Evolutionary conservation across 2,113 vertebrate species (phyloP).

Genomic region (Gorilla gorilla): DNA sequence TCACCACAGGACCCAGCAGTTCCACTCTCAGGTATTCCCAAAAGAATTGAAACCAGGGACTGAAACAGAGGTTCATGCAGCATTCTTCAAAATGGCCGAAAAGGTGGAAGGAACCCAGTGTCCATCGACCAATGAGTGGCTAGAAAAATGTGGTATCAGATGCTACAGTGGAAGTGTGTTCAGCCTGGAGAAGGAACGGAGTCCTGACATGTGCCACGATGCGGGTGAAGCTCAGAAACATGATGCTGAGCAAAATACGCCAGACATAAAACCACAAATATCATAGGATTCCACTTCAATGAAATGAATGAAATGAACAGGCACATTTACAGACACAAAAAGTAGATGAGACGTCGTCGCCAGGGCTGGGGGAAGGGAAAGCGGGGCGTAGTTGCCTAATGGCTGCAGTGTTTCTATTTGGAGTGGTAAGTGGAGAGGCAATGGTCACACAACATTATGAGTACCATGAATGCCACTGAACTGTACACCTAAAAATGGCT

Average conservation of each 20-base stretch:
- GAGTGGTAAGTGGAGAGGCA: background rate
- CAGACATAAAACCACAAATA: background rate
- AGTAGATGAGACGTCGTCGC: no score
- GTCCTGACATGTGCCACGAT: no score
- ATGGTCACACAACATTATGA: background rate
- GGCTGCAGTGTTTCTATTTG: background rate
- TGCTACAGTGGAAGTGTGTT: rapidly evolving
- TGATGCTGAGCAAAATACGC: background rate
- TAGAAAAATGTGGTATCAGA: rapidly evolving
- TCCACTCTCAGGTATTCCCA: background rate
- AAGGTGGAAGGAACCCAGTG: no score
- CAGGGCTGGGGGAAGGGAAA: background rate
- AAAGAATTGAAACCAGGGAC: background rate
- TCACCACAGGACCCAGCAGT: background rate
- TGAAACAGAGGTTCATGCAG: background rate
- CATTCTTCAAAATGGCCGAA: background rate
- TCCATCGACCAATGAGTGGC: rapidly evolving
- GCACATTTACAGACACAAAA: background rate
- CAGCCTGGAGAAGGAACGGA: background rate
- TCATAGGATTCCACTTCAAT: background rate
- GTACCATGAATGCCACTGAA: background rate
- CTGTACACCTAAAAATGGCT: background rate
- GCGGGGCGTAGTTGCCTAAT: rapidly evolving
- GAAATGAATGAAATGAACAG: background rate
- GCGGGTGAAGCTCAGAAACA: background rate